phyloP scores from a whole-genome alignment of 1,140 invertebrate species.

The Coenobita brevimanus region DNA sequence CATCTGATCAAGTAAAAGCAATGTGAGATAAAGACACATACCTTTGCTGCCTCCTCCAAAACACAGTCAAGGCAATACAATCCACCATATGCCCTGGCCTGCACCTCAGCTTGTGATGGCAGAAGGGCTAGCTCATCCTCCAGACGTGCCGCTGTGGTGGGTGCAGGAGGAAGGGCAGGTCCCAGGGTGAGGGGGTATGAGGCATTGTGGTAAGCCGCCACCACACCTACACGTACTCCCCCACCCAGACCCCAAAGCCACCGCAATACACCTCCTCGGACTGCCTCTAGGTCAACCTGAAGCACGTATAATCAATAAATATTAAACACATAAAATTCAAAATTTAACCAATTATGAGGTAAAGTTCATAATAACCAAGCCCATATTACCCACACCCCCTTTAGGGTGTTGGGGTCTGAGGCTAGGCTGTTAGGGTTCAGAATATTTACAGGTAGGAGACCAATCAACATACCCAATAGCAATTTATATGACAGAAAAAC shows the following conservation, averaged over 20 bases:
- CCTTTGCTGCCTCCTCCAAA: slow-evolving; percentile 57
- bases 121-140: slow-evolving; percentile 59
- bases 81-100: slow-evolving; percentile 60
- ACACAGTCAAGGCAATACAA: slow-evolving; percentile 62
- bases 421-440: too few species aligned
- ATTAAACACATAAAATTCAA: too few species aligned
- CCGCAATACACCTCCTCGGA: slow-evolving; percentile 63
- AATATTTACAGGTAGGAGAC: too few species aligned
- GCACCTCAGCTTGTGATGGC: slow-evolving; percentile 55
- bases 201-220: slow-evolving; percentile 66
- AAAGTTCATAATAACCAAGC: too few species aligned
- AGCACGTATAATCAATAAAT: too few species aligned
- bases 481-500: too few species aligned
- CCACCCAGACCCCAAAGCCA: slow-evolving; percentile 66
- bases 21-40: too few species aligned
- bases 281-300: slow-evolving; percentile 50
- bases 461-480: too few species aligned
- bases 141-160: slow-evolving; percentile 52
- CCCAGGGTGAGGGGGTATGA: slow-evolving; percentile 65
- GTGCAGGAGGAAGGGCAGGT: slow-evolving; percentile 58
- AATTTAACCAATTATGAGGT: too few species aligned
- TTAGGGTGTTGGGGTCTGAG: too few species aligned
- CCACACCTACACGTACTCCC: slow-evolving; percentile 47
- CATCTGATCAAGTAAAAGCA: too few species aligned
- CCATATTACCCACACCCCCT: too few species aligned